Percentiles rank a stretch among this genome's conserved stretches.
Conservation (phyloP, 2,888 invertebrate genomes). For the Drepanosiphum platanoidis region DNA sequence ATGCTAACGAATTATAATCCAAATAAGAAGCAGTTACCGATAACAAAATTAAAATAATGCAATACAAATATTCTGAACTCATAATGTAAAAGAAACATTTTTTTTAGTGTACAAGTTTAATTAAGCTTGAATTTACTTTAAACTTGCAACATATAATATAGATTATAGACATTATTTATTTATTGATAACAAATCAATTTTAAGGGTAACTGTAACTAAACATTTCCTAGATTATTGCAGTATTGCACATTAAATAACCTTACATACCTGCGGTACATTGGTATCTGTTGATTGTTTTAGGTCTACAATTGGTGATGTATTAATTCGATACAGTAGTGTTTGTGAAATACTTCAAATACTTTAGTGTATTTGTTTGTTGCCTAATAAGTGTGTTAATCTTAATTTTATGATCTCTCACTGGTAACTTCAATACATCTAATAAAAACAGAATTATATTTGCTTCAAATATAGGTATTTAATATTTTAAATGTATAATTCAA, state of each 20-base stretch:
- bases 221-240: not conserved
- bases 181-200: slow-evolving; percentile 28
- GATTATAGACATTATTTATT: not conserved
- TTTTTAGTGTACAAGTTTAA: not conserved
- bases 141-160: not conserved
- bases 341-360: slow-evolving; percentile 51
- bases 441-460: too few species aligned
- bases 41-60: not conserved
- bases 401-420: not conserved
- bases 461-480: not conserved
- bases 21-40: too few species aligned
- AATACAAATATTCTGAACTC: not conserved
- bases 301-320: slow-evolving; percentile 44
- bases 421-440: not conserved
- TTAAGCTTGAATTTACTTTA: not conserved
- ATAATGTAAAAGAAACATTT: not conserved
- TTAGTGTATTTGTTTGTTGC: slow-evolving; percentile 25
- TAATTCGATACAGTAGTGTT: slow-evolving; percentile 54
- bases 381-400: slow-evolving; percentile 29
- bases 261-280: slow-evolving; percentile 13
- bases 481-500: too few species aligned
- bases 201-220: slow-evolving; percentile 50
- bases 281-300: slow-evolving; percentile 11
- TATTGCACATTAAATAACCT: slow-evolving; percentile 53
- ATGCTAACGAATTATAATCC: too few species aligned